phyloP scores from a whole-genome alignment of 2,113 vertebrate genomes.

The Lepus europaeus region DNA sequence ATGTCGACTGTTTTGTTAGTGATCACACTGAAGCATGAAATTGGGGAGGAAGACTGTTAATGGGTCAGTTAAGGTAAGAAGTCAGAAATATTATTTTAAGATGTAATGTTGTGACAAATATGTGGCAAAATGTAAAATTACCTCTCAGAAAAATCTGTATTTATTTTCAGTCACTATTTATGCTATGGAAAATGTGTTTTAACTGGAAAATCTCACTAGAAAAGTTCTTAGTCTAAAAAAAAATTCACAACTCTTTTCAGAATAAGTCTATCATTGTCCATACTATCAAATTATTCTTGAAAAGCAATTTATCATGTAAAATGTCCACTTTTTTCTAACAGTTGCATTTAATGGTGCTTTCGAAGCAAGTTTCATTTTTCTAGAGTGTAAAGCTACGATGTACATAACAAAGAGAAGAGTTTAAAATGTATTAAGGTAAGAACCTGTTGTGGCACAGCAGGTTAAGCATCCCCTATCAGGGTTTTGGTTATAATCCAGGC shows the following conservation, averaged over 20 bases:
- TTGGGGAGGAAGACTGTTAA: conserved; percentile 67
- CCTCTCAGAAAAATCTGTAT: conserved; percentile 55
- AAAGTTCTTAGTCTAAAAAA: conserved; percentile 59
- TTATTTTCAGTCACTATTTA: conserved; percentile 66
- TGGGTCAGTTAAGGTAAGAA: conserved; percentile 65
- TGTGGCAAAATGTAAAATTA: conserved; percentile 71
- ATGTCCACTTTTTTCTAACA: conserved; percentile 5
- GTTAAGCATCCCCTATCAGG: too few species aligned
- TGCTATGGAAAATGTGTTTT: conserved; percentile 38
- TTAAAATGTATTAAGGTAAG: background rate
- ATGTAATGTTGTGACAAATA: conserved; percentile 73
- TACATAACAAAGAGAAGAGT: background rate
- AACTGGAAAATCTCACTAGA: conserved; percentile 63
- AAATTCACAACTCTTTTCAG: background rate
- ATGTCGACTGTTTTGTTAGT: conserved; percentile 71
- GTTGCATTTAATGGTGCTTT: background rate
- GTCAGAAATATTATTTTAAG: conserved; percentile 75
- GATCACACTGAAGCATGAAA: conserved; percentile 80
- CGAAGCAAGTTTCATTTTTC: conserved; percentile 16
- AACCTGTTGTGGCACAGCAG: too few species aligned
- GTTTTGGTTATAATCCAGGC: too few species aligned
- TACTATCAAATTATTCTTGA: background rate
- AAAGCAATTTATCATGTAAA: background rate
- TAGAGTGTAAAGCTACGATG: background rate
- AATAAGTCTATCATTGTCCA: background rate